Base-by-base conservation (phyloP, 1,140 invertebrate species). In the Drosophila guanche region DNA sequence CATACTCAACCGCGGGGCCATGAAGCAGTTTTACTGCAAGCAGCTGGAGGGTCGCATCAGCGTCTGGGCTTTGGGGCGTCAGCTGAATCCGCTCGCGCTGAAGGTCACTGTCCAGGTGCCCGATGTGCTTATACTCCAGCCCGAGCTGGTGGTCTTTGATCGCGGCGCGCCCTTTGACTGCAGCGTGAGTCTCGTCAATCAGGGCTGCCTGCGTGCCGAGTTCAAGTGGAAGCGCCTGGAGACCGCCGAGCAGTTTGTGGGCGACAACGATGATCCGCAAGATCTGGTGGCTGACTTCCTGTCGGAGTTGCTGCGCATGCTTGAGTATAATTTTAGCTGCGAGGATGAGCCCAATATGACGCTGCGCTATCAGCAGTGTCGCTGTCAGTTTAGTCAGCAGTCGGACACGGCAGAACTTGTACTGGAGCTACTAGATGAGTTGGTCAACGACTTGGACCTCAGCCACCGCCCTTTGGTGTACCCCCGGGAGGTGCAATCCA, bases 191-290 rank as follows among this genome's bases (percentile, higher is more conserved):
- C 29, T 90, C 4, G 23, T 57, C 1, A 90, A 90, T 57, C 40
- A 71, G 0, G 81, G 85, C 47, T 81, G 74, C 51, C 22, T 72
- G 7, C 6, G 54, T 1, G 89, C 79, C 2, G 54, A 67, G 2
- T 90, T 73, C 45, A 90, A 78, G 41, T 90, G 89, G 89, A 70
- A 56, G 8, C 66, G 90, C 20, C 37, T 89, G 0, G 50, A 75
- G 0, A 80, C 76, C 7, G 50, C n/a, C 0, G 71, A 77, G 12
- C 23, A 16, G 0, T 86, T 51, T 29, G 14, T 90, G 2, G 79
- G 79, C 5, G 60, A 46, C 12, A 62, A 61, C 27, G 81, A 90
- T 5, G 69, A 90, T 60, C 33, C 76, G 0, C 29, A 5, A 0
- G 76, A 77, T 41, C 14, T 76, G 1, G 76, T 79, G 1, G 47